A percentile compares a stretch with the other conserved stretches of the same genome.
phyloP scores from a whole-genome alignment of 1,140 invertebrate species.

The Vanessa atalanta region DNA sequence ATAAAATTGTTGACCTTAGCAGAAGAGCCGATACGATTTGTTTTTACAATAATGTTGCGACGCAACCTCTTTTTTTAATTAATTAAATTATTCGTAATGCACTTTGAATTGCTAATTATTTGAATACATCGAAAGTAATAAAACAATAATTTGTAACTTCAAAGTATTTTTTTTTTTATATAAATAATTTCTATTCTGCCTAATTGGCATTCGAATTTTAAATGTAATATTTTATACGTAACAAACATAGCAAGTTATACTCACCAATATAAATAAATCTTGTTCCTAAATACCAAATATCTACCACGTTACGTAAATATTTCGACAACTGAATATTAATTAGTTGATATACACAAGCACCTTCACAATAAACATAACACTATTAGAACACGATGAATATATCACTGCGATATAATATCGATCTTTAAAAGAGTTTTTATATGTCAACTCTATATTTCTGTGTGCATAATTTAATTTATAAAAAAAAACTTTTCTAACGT shows the following conservation, averaged over 20 bases:
- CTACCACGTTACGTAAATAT: constrained; percentile 41
- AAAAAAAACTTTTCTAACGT: background rate
- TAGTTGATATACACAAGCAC: constrained; percentile 20
- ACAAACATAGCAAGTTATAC: background rate
- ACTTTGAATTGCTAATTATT: no score
- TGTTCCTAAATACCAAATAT: constrained; percentile 11
- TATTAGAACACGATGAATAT: constrained; percentile 29
- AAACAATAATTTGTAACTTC: no score
- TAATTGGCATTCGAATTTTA: no score
- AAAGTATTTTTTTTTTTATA: no score
- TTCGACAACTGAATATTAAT: constrained; percentile 31
- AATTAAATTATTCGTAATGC: no score
- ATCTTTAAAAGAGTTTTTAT: constrained; percentile 15
- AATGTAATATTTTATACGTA: no score
- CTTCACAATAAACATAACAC: constrained; percentile 17
- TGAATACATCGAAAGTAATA: no score
- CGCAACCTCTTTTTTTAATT: no score
- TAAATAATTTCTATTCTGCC: no score
- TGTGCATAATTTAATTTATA: constrained; percentile 1
- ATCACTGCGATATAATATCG: constrained; percentile 25
- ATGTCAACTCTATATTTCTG: background rate
- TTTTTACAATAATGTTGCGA: no score
- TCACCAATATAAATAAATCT: background rate
- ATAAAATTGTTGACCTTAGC: no score
- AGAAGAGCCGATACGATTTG: no score